Evolutionary conservation across 23 tunicate species (phyloP).

Genomic region (Phallusia fumigata): DNA sequence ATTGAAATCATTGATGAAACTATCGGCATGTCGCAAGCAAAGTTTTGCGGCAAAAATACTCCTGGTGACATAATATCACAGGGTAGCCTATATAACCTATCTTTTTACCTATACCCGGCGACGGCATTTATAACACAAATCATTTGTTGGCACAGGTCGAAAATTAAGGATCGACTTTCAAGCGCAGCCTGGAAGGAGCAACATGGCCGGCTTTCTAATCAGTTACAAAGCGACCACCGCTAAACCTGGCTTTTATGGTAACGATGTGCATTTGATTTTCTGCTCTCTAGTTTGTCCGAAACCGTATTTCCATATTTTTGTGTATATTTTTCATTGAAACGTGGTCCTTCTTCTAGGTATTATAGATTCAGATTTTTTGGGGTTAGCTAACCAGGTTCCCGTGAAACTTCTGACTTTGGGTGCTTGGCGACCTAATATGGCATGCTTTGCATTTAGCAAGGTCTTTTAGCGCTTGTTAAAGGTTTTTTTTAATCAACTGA

Average conservation of each 20-base stretch:
- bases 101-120: background rate
- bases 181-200: conserved; percentile 44
- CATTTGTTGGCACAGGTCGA: conserved; percentile 33
- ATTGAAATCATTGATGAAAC: conserved; percentile 66
- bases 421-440: too few species aligned
- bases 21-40: conserved; percentile 49
- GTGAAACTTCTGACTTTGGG: too few species aligned
- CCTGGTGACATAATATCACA: conserved; percentile 72
- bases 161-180: conserved; percentile 79
- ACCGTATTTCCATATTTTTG: too few species aligned
- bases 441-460: too few species aligned
- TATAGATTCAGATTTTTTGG: too few species aligned
- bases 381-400: too few species aligned
- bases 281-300: too few species aligned
- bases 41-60: conserved; percentile 54
- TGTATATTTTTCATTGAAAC: too few species aligned
- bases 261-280: too few species aligned
- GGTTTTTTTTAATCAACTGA: too few species aligned
- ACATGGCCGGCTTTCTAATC: conserved; percentile 55
- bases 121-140: background rate
- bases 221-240: conserved; percentile 38
- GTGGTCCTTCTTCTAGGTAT: too few species aligned
- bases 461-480: too few species aligned
- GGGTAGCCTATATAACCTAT: conserved; percentile 18
- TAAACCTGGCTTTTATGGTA: conserved; percentile 81